Percentiles rank a stretch among this genome's conserved stretches.
Evolutionary conservation across 2,797 vertebrate genomes (phyloP).

Genomic region (Moxostoma hubbsi): DNA sequence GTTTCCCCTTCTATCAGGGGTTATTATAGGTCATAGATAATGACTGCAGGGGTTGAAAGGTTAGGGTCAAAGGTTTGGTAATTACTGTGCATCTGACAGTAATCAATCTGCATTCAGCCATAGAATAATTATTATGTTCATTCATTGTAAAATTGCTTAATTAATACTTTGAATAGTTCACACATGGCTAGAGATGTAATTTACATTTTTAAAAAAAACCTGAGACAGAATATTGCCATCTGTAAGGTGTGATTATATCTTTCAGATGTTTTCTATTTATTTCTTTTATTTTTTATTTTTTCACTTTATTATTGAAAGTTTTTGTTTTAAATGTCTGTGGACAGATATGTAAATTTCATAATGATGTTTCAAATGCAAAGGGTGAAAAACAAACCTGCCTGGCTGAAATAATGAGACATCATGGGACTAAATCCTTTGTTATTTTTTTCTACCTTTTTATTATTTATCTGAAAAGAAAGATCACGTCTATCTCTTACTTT

Average conservation of each 20-base stretch:
- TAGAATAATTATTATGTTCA: conserved; percentile 50
- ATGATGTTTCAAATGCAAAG: not conserved
- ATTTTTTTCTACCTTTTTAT: conserved; percentile 18
- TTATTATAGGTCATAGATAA: conserved; percentile 5
- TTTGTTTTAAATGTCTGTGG: conserved; percentile 20
- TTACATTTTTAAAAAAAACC: conserved; percentile 38
- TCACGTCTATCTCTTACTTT: conserved; percentile 13
- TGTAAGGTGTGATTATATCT: conserved; percentile 18
- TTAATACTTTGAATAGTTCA: conserved; percentile 39
- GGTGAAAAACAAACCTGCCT: conserved; percentile 15
- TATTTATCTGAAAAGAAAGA: conserved; percentile 35
- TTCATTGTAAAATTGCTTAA: conserved; percentile 35
- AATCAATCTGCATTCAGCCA: conserved; percentile 35
- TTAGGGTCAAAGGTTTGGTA: conserved; percentile 32
- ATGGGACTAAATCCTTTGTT: conserved; percentile 22
- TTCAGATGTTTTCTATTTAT: not conserved
- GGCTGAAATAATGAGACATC: conserved; percentile 46
- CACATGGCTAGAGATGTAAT: conserved; percentile 28
- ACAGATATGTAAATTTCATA: conserved; percentile 42
- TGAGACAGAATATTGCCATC: conserved; percentile 28
- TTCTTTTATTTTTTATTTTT: not conserved
- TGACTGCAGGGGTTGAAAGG: not conserved
- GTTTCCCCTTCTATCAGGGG: not conserved
- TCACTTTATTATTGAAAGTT: conserved; percentile 22
- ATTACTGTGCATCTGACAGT: conserved; percentile 7